phyloP scores from a whole-genome alignment of 2,797 vertebrate genomes.

The Arctocebus calabarensis region DNA sequence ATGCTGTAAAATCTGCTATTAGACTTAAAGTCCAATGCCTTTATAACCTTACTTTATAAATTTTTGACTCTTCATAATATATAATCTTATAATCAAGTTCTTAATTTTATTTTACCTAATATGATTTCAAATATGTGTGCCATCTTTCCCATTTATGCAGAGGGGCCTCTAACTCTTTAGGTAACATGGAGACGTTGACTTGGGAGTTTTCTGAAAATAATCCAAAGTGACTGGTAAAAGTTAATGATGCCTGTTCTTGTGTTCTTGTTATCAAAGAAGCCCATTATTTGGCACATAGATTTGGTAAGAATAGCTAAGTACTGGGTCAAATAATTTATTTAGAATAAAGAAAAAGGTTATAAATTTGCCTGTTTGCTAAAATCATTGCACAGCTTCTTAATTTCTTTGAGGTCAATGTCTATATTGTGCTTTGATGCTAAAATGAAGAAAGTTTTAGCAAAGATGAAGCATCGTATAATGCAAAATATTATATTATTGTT shows the following conservation, averaged over 20 bases:
- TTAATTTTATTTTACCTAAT: slow-evolving; percentile 40
- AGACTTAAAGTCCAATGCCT: neutral
- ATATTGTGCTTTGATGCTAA: slow-evolving; percentile 10
- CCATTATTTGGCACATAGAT: neutral
- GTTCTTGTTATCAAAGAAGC: slow-evolving; percentile 21
- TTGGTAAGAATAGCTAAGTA: neutral
- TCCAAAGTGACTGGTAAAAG: slow-evolving; percentile 5
- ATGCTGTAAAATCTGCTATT: neutral
- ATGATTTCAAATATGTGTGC: neutral
- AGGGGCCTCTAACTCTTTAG: neutral
- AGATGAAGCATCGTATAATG: neutral
- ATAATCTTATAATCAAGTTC: neutral
- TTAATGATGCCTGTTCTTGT: neutral
- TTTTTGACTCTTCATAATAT: slow-evolving; percentile 22
- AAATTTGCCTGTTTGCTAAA: neutral
- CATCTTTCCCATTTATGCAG: neutral
- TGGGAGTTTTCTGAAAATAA: slow-evolving; percentile 45
- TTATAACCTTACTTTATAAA: slow-evolving; percentile 6
- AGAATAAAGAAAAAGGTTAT: neutral
- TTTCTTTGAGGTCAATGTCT: neutral
- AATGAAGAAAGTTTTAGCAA: neutral
- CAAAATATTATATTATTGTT: neutral
- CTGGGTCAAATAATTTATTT: neutral
- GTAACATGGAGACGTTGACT: neutral
- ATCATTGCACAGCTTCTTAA: neutral